Conservation (phyloP, 2,797 vertebrate species). For the Microctenopoma lineatum region DNA sequence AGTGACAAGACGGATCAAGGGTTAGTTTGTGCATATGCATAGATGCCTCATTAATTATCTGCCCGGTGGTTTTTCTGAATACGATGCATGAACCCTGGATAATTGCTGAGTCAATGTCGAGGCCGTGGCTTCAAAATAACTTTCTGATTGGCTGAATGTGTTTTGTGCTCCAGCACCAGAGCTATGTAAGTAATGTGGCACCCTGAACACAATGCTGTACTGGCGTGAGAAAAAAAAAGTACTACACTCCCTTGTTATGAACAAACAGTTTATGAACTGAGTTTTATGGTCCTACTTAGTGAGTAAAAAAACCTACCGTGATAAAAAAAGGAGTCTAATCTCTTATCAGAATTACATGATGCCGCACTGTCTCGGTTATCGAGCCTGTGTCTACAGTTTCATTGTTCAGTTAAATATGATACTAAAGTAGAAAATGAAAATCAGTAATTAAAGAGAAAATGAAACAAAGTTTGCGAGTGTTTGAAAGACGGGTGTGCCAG, state of each 20-base stretch:
- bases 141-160: constrained; percentile 21
- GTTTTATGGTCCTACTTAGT: background rate
- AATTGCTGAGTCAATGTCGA: constrained; percentile 22
- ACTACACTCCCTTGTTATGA: background rate
- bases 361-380: too few relatives aligned
- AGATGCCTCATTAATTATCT: constrained; percentile 52
- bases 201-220: background rate
- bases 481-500: too few relatives aligned
- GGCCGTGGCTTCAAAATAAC: constrained; percentile 8
- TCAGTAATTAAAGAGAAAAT: constrained; percentile 1
- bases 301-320: background rate
- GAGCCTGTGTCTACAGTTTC: too few relatives aligned
- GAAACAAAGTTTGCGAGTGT: background rate
- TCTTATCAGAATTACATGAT: background rate
- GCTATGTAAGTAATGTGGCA: constrained; percentile 9
- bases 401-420: background rate
- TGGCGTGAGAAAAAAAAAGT: background rate
- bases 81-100: constrained; percentile 26
- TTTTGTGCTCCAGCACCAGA: constrained; percentile 3
- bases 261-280: background rate
- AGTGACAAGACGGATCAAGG: constrained; percentile 10
- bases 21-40: constrained; percentile 21
- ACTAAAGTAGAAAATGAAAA: too few relatives aligned
- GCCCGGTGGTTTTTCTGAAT: constrained; percentile 57
- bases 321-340: background rate